phyloP scores from a whole-genome alignment of 1,140 invertebrate genomes.

The Phthorimaea operculella region DNA sequence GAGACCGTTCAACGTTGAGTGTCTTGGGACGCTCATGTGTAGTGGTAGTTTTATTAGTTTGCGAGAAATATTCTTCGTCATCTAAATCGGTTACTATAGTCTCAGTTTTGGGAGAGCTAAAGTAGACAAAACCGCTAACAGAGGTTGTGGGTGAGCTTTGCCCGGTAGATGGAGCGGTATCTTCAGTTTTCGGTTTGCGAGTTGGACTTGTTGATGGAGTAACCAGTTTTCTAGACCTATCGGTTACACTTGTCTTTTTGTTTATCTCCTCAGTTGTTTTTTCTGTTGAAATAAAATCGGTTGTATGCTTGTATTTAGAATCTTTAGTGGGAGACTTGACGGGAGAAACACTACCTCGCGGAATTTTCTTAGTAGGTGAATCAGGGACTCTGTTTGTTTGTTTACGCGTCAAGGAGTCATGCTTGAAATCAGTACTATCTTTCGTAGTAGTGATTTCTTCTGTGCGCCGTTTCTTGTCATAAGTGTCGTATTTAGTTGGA shows the following conservation, averaged over 20 bases:
- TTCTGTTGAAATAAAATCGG: slow-evolving; percentile 37
- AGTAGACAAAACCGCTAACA: slow-evolving; percentile 64
- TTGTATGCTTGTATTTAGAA: slow-evolving; percentile 27
- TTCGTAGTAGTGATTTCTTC: slow-evolving; percentile 2
- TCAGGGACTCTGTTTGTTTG: slow-evolving; percentile 12
- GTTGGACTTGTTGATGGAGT: slow-evolving; percentile 61
- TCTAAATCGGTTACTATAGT: slow-evolving; percentile 54
- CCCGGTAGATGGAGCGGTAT: slow-evolving; percentile 45
- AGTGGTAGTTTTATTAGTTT: slow-evolving; percentile 20
- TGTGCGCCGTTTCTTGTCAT: neutral
- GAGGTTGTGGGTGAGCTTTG: slow-evolving; percentile 66
- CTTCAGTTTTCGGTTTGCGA: slow-evolving; percentile 43
- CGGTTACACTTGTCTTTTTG: slow-evolving; percentile 29
- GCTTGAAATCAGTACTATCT: slow-evolving; percentile 9
- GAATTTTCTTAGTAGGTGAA: slow-evolving; percentile 25
- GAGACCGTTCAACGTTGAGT: slow-evolving; percentile 25
- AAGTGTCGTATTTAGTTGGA: neutral
- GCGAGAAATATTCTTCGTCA: slow-evolving; percentile 25
- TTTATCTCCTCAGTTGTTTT: slow-evolving; percentile 36
- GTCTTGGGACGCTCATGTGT: slow-evolving; percentile 22
- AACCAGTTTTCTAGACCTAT: slow-evolving; percentile 39
- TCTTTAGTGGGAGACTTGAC: slow-evolving; percentile 29
- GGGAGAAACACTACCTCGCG: slow-evolving; percentile 30
- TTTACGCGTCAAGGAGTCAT: slow-evolving; percentile 17
- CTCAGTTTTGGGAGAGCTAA: slow-evolving; percentile 38